These are phyloP conservation scores for Drosophila lini DNA, from an alignment of 1,140 invertebrate species.

Conservation along the genomic window DNA sequence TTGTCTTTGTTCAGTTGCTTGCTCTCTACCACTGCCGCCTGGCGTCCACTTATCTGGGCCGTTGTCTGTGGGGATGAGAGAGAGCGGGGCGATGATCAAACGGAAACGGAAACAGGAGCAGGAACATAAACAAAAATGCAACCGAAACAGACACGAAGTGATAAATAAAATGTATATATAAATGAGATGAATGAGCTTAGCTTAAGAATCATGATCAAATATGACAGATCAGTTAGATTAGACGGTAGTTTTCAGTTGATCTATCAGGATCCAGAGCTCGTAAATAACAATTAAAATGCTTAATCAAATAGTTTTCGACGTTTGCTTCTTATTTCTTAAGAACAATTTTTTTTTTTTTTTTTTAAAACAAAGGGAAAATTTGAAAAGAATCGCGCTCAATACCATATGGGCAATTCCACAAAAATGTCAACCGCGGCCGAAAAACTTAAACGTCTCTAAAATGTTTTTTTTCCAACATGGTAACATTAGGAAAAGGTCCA, in stretches of 20 bases:
- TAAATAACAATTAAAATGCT: not conserved
- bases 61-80: conserved; percentile 76
- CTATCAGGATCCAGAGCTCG: not conserved
- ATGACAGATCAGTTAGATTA: not conserved
- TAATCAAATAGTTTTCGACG: not conserved
- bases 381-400: too few relatives aligned
- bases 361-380: too few relatives aligned
- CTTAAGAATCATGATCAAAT: not conserved
- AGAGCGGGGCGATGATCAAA: conserved; percentile 64
- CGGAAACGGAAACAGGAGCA: conserved; percentile 54
- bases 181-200: conserved; percentile 49
- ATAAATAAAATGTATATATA: conserved; percentile 23
- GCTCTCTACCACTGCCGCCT: conserved; percentile 65
- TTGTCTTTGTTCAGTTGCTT: conserved; percentile 81
- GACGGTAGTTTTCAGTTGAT: not conserved
- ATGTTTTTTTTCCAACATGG: too few relatives aligned
- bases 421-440: too few relatives aligned
- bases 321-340: too few relatives aligned
- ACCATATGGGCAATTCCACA: too few relatives aligned
- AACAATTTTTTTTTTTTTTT: too few relatives aligned
- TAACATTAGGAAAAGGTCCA: too few relatives aligned
- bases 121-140: conserved; percentile 53
- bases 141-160: conserved; percentile 36
- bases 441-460: too few relatives aligned
- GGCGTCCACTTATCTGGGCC: conserved; percentile 84